A percentile compares a stretch with the other conserved stretches of the same genome.
phyloP scores from a whole-genome alignment of 2,113 vertebrate genomes.

The Papio anubis region DNA sequence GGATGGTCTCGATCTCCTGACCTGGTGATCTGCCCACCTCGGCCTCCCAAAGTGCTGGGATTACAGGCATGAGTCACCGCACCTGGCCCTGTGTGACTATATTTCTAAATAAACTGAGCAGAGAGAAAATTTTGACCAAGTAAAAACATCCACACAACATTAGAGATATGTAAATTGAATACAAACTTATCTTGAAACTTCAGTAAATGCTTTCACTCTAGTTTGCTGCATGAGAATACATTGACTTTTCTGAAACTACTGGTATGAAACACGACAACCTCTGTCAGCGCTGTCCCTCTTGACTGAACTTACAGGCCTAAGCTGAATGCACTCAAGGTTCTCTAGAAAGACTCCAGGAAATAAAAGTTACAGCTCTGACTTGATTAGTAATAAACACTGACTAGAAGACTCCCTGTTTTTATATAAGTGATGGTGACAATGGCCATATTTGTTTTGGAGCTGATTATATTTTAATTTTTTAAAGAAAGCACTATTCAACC shows the following conservation, averaged over 20 bases:
- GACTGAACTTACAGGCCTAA: not conserved
- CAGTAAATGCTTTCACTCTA: not conserved
- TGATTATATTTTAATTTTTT: not conserved
- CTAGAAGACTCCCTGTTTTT: not conserved
- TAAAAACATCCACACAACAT: not conserved
- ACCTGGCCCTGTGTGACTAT: not conserved
- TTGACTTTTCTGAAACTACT: not conserved
- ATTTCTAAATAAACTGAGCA: not conserved
- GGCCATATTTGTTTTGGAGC: not conserved
- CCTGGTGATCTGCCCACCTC: too few species aligned
- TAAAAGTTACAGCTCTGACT: not conserved
- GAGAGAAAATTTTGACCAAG: not conserved
- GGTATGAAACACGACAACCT: not conserved
- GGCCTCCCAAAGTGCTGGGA: too few species aligned
- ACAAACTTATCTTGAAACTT: not conserved
- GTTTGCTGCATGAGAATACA: not conserved
- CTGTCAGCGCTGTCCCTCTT: not conserved
- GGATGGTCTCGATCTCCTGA: too few species aligned
- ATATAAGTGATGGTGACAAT: not conserved
- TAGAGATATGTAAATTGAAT: not conserved
- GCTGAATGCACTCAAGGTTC: rapidly evolving
- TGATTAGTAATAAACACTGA: not conserved
- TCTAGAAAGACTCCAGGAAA: not conserved
- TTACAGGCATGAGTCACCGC: too few species aligned
- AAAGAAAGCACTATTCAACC: not conserved